Evolutionary conservation across 1,140 invertebrate species (phyloP).

Genomic region (Drosophila insularis): DNA sequence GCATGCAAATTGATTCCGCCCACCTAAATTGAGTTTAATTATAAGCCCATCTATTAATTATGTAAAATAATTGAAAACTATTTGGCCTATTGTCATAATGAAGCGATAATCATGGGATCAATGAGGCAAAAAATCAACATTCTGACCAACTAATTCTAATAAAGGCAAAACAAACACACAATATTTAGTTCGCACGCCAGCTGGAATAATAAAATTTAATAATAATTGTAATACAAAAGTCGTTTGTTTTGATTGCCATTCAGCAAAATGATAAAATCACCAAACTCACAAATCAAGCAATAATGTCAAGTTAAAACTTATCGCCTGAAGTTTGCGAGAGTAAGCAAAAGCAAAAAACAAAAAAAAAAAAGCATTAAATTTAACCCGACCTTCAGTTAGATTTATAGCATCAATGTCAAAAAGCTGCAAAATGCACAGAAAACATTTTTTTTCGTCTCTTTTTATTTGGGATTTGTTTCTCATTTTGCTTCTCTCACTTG

Average conservation of each 20-base stretch:
- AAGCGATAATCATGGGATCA: background rate
- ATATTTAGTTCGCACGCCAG: background rate
- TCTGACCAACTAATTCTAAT: background rate
- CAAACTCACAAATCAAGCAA: background rate
- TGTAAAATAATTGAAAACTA: constrained; percentile 7
- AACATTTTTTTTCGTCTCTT: constrained; percentile 1
- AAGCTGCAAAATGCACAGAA: constrained; percentile 33
- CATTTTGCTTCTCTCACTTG: background rate
- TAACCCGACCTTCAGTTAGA: constrained; percentile 39
- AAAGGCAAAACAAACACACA: background rate
- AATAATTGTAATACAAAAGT: background rate
- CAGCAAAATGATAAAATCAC: background rate
- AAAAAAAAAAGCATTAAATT: constrained; percentile 19
- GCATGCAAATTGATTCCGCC: constrained; percentile 2
- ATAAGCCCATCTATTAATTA: constrained; percentile 2
- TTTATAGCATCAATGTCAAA: constrained; percentile 36
- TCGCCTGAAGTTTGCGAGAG: background rate
- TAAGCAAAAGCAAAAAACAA: too few relatives aligned
- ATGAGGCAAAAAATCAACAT: constrained; percentile 1
- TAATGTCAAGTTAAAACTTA: constrained; percentile 1
- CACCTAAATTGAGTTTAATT: constrained; percentile 4
- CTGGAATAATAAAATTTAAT: background rate
- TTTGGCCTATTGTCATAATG: background rate
- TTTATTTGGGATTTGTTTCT: too few relatives aligned
- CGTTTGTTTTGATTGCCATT: background rate